Evolutionary conservation across 1,140 invertebrate genomes (phyloP).

Genomic region (Ridgeia piscesae): DNA sequence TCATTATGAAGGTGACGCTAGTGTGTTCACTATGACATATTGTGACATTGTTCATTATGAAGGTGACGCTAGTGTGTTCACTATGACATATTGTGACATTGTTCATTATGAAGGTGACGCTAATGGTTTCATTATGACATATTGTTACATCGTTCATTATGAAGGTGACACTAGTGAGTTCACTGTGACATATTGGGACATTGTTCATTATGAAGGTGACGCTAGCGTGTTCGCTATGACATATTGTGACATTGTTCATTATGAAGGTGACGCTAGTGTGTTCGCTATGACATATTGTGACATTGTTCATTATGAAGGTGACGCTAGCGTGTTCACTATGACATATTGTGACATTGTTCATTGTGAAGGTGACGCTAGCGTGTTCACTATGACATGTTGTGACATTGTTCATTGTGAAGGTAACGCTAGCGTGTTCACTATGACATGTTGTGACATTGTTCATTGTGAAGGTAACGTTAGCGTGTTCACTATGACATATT

Average conservation of each 20-base stretch:
- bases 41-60: too few species aligned
- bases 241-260: background rate
- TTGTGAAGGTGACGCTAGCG: too few species aligned
- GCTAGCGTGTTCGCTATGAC: background rate
- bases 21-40: background rate
- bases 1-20: background rate
- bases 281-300: background rate
- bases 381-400: too few species aligned
- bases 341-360: too few species aligned
- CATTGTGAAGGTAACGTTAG: background rate
- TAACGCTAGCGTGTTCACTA: background rate
- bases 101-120: too few species aligned
- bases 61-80: too few species aligned
- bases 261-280: background rate
- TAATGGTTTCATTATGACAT: background rate
- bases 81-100: too few species aligned
- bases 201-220: background rate
- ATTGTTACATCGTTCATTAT: background rate
- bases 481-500: background rate
- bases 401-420: too few species aligned
- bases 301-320: background rate
- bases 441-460: too few species aligned
- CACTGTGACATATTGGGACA: background rate
- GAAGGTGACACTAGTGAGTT: background rate
- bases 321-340: background rate